These are phyloP conservation scores for Pipistrellus nathusii DNA, from an alignment of 2,797 vertebrate species.

Conservation along the genomic window DNA sequence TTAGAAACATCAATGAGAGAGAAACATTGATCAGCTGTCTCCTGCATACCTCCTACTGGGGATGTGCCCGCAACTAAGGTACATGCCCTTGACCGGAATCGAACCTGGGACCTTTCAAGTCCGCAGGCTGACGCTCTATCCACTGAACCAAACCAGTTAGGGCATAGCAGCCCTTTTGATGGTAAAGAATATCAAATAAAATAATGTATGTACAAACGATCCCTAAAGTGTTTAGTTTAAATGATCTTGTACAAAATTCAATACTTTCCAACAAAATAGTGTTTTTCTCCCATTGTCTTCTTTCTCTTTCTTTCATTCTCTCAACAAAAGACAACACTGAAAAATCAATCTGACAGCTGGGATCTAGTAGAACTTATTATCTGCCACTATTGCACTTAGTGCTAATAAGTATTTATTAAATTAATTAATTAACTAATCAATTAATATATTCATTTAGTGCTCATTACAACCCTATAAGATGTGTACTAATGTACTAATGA, in stretches of 20 bases:
- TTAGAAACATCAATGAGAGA: too few species aligned
- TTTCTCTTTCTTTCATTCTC: background rate
- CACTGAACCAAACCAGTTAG: too few species aligned
- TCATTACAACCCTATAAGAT: background rate
- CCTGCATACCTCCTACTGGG: too few species aligned
- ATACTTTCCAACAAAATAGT: background rate
- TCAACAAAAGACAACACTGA: background rate
- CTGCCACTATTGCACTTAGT: background rate
- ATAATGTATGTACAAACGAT: background rate
- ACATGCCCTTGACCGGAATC: too few species aligned
- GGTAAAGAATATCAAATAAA: background rate
- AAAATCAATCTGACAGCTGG: background rate
- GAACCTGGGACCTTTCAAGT: too few species aligned
- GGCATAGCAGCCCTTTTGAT: background rate
- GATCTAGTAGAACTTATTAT: background rate
- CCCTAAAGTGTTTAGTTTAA: background rate
- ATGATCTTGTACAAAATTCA: slow-evolving; percentile 31
- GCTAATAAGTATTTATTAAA: background rate
- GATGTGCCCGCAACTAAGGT: too few species aligned
- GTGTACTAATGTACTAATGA: background rate
- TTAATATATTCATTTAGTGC: background rate
- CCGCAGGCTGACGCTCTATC: too few species aligned
- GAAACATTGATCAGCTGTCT: too few species aligned
- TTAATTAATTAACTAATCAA: background rate
- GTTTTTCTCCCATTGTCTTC: background rate